These are phyloP conservation scores for Protomyctophum bolini DNA, from an alignment of 2,113 vertebrate species.

Conservation along the genomic window DNA sequence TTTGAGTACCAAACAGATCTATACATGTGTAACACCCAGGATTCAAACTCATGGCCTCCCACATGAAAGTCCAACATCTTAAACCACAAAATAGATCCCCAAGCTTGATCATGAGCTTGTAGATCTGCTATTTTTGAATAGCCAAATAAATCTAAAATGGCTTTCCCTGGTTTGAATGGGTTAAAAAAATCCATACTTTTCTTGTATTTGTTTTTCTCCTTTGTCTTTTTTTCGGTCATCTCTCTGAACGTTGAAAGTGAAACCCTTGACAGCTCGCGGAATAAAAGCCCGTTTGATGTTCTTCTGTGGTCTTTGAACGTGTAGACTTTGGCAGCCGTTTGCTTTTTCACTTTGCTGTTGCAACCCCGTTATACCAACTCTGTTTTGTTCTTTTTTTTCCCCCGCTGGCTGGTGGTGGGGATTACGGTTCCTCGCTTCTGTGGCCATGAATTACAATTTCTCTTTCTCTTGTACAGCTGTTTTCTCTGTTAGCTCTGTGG, in stretches of 20 bases:
- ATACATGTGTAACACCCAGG: too few species aligned
- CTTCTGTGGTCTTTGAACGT: slow-evolving; percentile 73
- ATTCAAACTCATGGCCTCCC: too few species aligned
- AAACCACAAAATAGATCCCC: too few species aligned
- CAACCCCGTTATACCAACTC: slow-evolving; percentile 50
- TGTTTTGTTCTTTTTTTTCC: too few species aligned
- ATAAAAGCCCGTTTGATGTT: slow-evolving; percentile 65
- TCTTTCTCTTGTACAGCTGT: slow-evolving; percentile 49
- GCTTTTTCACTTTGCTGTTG: slow-evolving; percentile 73
- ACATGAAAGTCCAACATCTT: too few species aligned
- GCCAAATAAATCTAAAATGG: too few species aligned
- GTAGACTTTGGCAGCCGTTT: slow-evolving; percentile 69
- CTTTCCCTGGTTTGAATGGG: too few species aligned
- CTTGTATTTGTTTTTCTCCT: slow-evolving; percentile 29
- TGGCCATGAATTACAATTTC: slow-evolving; percentile 76
- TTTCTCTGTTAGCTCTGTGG: slow-evolving; percentile 47
- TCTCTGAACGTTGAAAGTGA: slow-evolving; percentile 61
- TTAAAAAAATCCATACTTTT: slow-evolving; percentile 42
- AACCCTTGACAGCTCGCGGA: slow-evolving; percentile 64
- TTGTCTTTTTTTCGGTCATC: slow-evolving; percentile 20
- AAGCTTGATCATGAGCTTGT: too few species aligned
- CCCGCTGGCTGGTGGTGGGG: slow-evolving; percentile 71
- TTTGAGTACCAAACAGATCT: too few species aligned
- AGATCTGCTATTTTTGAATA: too few species aligned
- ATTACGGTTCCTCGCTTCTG: slow-evolving; percentile 73